These are phyloP conservation scores for Phyllopteryx taeniolatus DNA, from an alignment of 2,113 vertebrate species.

Conservation along the genomic window DNA sequence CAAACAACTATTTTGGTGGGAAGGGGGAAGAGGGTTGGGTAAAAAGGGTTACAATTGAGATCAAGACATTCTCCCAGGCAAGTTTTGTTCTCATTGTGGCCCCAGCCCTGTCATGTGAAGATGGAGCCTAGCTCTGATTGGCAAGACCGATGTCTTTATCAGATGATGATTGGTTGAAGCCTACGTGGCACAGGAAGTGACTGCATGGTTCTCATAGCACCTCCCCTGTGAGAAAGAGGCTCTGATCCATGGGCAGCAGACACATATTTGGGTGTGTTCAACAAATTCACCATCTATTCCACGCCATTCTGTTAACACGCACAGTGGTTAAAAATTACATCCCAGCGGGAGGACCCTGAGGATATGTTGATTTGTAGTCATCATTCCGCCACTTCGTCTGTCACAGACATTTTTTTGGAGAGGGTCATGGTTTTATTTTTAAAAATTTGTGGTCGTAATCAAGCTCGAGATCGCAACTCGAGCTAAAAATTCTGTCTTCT, in stretches of 20 bases:
- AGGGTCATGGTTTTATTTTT: not conserved
- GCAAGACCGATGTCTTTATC: conserved; percentile 64
- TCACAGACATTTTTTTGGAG: not conserved
- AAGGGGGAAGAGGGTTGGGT: conserved; percentile 48
- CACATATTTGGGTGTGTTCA: not conserved
- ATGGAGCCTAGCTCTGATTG: conserved; percentile 57
- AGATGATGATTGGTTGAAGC: conserved; percentile 74
- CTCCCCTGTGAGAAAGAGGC: conserved; percentile 64
- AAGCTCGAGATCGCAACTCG: not conserved
- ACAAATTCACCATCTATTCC: not conserved
- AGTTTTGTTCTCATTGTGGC: conserved; percentile 64
- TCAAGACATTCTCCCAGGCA: conserved; percentile 71
- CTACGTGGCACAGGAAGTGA: conserved; percentile 74
- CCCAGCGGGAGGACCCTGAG: not conserved
- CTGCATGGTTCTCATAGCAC: conserved; percentile 71
- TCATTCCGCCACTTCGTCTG: not conserved
- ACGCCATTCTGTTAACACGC: not conserved
- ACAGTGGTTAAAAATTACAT: not conserved
- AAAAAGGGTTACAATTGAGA: conserved; percentile 62
- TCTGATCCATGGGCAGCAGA: conserved; percentile 11
- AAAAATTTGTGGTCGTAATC: not conserved
- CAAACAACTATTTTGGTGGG: conserved; percentile 80
- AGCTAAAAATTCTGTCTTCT: not conserved
- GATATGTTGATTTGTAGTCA: not conserved
- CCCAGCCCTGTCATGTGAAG: conserved; percentile 46